Conservation (phyloP, 2,888 invertebrate species). For the Kuschelorhynchus macadamiae region DNA sequence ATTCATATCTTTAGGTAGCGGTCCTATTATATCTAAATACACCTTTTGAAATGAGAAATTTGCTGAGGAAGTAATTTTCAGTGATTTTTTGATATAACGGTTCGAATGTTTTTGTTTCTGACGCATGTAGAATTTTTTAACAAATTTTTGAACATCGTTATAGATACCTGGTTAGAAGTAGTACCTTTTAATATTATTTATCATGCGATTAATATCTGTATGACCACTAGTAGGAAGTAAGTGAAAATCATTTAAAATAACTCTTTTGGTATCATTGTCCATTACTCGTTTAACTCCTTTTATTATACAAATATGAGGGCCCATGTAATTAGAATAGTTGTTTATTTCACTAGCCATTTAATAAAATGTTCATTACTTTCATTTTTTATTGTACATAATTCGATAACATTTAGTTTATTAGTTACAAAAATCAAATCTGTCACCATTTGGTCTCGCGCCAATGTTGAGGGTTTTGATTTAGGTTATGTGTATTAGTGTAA, state of each 20-base stretch:
- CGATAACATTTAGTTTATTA: too few relatives aligned
- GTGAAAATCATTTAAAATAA: slow-evolving; percentile 14
- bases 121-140: slow-evolving; percentile 43
- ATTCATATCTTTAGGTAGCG: background rate
- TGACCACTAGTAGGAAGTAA: slow-evolving; percentile 15
- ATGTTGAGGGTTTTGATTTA: too few relatives aligned
- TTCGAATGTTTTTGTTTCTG: slow-evolving; percentile 27
- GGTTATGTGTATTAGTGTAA: too few relatives aligned
- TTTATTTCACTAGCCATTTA: background rate
- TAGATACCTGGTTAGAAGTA: slow-evolving; percentile 41
- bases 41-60: slow-evolving; percentile 44
- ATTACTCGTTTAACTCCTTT: background rate
- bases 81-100: slow-evolving; percentile 41
- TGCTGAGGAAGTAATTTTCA: slow-evolving; percentile 47
- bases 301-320: too few relatives aligned
- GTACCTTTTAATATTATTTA: slow-evolving; percentile 41
- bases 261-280: background rate
- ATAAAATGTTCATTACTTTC: too few relatives aligned
- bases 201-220: slow-evolving; percentile 37
- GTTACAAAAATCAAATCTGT: too few relatives aligned
- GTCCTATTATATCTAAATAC: slow-evolving; percentile 36
- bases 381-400: too few relatives aligned
- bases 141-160: slow-evolving; percentile 42
- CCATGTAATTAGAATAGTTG: background rate
- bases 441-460: slow-evolving; percentile 8